Conservation (phyloP, 2,113 vertebrate species). For the Carassius auratus region DNA sequence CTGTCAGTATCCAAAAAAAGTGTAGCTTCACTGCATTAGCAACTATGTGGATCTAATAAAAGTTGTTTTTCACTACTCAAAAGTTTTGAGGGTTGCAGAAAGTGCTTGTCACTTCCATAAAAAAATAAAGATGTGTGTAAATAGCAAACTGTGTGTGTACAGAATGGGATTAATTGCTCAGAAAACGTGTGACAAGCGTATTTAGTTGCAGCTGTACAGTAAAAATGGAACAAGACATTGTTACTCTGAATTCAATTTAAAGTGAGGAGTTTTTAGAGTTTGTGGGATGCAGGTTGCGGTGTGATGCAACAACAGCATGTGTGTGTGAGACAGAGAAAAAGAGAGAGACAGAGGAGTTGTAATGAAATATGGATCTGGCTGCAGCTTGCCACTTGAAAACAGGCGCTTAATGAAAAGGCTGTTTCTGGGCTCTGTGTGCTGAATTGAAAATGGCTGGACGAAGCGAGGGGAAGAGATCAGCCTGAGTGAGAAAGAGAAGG, state of each 20-base stretch:
- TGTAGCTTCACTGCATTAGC: background rate
- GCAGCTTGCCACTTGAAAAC: constrained; percentile 71
- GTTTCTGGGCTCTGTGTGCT: constrained; percentile 66
- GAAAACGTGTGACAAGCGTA: background rate
- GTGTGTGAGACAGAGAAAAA: constrained; percentile 28
- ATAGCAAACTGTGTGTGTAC: background rate
- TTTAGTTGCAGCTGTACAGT: background rate
- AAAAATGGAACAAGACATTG: constrained; percentile 25
- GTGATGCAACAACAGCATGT: constrained; percentile 30
- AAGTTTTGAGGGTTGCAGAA: background rate
- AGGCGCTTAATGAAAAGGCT: constrained; percentile 76
- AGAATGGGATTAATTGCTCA: background rate
- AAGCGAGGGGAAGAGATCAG: constrained; percentile 45
- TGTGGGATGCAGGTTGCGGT: background rate
- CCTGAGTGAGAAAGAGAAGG: constrained; percentile 26
- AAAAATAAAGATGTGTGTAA: background rate
- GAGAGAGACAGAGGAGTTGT: constrained; percentile 66
- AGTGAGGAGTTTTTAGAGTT: constrained; percentile 12
- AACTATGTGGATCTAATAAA: background rate
- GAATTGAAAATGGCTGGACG: constrained; percentile 64
- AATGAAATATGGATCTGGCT: constrained; percentile 80
- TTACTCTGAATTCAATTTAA: constrained; percentile 13
- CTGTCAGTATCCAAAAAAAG: background rate
- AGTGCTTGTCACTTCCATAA: background rate
- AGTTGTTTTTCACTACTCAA: background rate